Base-by-base conservation (phyloP, 2,113 vertebrate genomes). In the Aramus guarauna region DNA sequence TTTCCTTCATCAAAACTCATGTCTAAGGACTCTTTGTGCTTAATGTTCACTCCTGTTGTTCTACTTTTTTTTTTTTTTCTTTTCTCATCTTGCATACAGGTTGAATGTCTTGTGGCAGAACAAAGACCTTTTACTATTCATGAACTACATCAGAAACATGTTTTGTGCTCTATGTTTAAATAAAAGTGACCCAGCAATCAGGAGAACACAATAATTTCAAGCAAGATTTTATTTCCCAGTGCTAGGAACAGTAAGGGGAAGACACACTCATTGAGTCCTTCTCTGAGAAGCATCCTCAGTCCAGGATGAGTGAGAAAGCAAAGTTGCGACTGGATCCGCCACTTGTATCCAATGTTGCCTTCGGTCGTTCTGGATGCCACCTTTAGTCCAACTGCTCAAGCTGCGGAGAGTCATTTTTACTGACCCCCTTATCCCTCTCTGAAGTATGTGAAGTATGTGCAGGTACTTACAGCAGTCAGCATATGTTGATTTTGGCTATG, bases 221-320 rank as follows among this genome's bases (percentile, higher is more conserved):
- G 37, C 9, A 90, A 77, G 37, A 30, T 50, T 82, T 82, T 83
- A 27, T 67, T 92, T 96, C 41, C n/a, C 24, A 21, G 30, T 41
- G 36, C 39, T 67, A 56, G 52, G 26, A 91, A 23, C 13, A 37
- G 7, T 24, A 73, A 85, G 26, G 17, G 12, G 55, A 90, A 55
- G 64, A 56, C 27, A 34, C 4, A 22, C 11, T 22, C 11, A 12
- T 26, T 66, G 12, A 72, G 68, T 68, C 56, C 52, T 92, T 94
- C 30, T 91, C 47, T 0, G 0, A 64, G 76, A 84, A 69, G 18
- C 11, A 15, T 63, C 34, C 20, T 26, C 1, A 1, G 30, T 30
- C 80, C 48, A 22, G 39, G 43, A 59, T 59, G 34, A 87, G 7
- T 37, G 43, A 72, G 87, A 88, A 84, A 45, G 39, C 11, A 7